These are phyloP conservation scores for Megaceryle torquata DNA, from an alignment of 2,113 vertebrate species.

Conservation along the genomic window DNA sequence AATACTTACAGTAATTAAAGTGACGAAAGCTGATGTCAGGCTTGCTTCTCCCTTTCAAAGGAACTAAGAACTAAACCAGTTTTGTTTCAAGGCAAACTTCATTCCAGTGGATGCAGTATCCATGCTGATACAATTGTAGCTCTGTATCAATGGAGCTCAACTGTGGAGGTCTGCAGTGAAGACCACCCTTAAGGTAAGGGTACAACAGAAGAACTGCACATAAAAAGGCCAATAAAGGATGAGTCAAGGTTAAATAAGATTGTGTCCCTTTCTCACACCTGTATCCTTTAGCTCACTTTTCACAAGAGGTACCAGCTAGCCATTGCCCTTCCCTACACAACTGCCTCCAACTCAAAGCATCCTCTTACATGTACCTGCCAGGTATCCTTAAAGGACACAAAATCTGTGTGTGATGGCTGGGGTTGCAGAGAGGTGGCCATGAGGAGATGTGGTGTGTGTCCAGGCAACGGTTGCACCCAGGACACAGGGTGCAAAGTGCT, in stretches of 20 bases:
- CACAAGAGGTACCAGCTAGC: background rate
- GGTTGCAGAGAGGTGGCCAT: background rate
- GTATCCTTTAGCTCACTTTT: background rate
- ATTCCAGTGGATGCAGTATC: background rate
- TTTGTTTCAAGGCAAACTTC: background rate
- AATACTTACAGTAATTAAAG: constrained; percentile 19
- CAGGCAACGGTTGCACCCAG: background rate
- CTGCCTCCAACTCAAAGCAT: background rate
- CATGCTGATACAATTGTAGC: background rate
- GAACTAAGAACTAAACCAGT: background rate
- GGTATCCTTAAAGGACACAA: background rate
- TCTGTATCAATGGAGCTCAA: background rate
- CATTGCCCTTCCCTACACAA: background rate
- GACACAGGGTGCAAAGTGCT: background rate
- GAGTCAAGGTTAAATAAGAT: background rate
- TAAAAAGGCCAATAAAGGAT: background rate
- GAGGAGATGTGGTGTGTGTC: rapidly evolving
- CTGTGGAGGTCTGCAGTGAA: background rate
- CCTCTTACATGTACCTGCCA: rapidly evolving
- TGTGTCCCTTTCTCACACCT: background rate
- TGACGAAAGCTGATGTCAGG: background rate
- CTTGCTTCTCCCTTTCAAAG: background rate
- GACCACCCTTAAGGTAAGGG: background rate
- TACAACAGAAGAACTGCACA: background rate
- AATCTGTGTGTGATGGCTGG: rapidly evolving